phyloP scores from a whole-genome alignment of 2,888 invertebrate genomes.

The Ganaspis brasiliensis region DNA sequence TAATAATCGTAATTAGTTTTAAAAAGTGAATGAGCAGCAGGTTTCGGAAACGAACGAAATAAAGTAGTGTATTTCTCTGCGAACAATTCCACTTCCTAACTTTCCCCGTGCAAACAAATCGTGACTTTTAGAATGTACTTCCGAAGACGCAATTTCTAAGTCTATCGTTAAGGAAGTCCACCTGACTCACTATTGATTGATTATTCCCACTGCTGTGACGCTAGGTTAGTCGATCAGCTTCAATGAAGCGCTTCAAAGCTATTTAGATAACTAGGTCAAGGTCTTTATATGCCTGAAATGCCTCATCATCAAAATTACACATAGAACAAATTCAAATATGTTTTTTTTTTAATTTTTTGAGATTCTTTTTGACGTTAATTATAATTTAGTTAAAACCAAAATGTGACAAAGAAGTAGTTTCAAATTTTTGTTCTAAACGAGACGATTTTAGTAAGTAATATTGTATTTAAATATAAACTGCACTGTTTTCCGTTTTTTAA shows the following conservation, averaged over 20 bases:
- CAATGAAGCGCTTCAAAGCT: constrained; percentile 14
- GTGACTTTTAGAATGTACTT: constrained; percentile 38
- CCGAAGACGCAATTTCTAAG: constrained; percentile 45
- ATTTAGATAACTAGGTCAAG: constrained; percentile 21
- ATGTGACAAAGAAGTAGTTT: too few species aligned
- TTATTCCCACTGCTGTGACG: constrained; percentile 55
- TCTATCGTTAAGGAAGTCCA: constrained; percentile 57
- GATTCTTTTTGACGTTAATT: background rate
- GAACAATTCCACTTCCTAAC: constrained; percentile 26
- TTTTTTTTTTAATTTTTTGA: background rate
- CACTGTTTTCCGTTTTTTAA: background rate
- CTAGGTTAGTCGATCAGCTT: constrained; percentile 46
- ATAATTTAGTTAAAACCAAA: too few species aligned
- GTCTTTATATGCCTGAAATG: background rate
- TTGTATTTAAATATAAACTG: background rate
- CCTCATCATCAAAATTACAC: background rate
- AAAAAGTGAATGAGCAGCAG: constrained; percentile 21
- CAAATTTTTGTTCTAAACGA: too few species aligned
- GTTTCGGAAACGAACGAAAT: background rate
- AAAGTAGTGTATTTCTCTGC: constrained; percentile 24
- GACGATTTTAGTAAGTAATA: background rate
- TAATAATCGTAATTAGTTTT: constrained; percentile 1
- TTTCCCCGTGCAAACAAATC: constrained; percentile 44
- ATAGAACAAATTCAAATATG: too few species aligned
- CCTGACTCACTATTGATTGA: constrained; percentile 52